A percentile compares a stretch with the other conserved stretches of the same genome.
phyloP scores from a whole-genome alignment of 2,113 vertebrate genomes.

The Mirounga angustirostris region DNA sequence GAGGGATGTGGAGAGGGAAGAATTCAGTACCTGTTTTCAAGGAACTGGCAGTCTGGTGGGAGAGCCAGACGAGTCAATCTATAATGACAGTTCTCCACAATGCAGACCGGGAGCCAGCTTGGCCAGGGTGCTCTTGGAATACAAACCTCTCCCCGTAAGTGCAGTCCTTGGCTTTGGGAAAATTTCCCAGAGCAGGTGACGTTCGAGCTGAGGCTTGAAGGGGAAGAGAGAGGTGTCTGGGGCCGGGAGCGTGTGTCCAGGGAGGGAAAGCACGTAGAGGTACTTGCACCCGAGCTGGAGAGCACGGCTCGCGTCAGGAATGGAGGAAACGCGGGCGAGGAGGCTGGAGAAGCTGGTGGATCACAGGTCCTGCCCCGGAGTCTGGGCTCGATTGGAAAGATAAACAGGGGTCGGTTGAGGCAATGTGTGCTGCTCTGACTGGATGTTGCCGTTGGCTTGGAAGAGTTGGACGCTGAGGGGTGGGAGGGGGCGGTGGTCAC shows the following conservation, averaged over 20 bases:
- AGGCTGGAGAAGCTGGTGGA: background rate
- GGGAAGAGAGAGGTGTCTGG: background rate
- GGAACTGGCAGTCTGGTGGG: background rate
- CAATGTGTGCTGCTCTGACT: rapidly evolving
- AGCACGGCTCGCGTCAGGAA: rapidly evolving
- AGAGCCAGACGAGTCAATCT: background rate
- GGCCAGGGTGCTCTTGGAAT: background rate
- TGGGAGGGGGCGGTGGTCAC: background rate
- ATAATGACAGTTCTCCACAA: rapidly evolving
- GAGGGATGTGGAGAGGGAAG: background rate
- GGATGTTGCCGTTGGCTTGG: background rate
- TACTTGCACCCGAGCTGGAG: background rate
- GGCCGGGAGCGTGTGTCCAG: background rate
- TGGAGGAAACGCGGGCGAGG: background rate
- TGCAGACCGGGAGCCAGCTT: background rate
- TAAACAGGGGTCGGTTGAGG: background rate
- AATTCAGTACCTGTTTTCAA: background rate
- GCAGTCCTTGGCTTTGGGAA: constrained; percentile 19
- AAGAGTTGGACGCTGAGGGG: background rate
- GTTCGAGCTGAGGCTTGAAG: background rate
- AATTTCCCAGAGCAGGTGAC: background rate
- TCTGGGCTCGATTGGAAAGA: background rate
- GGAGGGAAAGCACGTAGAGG: background rate
- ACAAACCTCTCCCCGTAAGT: background rate
- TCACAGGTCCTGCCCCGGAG: background rate